Conservation (phyloP, 2,113 vertebrate genomes). For the Notothenia rossii region DNA sequence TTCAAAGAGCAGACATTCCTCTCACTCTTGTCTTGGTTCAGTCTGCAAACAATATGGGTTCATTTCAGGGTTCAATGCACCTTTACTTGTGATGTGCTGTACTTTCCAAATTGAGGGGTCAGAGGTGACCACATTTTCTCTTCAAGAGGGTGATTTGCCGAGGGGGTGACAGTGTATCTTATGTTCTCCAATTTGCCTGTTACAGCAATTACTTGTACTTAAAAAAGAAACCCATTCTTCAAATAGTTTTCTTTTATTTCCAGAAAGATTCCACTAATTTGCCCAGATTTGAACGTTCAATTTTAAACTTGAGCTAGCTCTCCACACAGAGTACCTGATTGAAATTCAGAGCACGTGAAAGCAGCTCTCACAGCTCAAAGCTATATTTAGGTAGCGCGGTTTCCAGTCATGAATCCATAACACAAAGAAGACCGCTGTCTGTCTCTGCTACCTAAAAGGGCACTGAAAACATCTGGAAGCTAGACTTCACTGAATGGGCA, state of each 20-base stretch:
- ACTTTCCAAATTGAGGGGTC: not conserved
- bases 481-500: constrained; percentile 34
- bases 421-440: constrained; percentile 71
- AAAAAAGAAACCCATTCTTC: not conserved
- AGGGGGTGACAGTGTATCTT: constrained; percentile 9
- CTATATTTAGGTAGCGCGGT: constrained; percentile 69
- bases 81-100: constrained; percentile 9
- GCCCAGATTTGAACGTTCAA: constrained; percentile 1
- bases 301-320: constrained; percentile 23
- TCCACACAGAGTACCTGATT: constrained; percentile 50
- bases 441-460: constrained; percentile 66
- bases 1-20: constrained; percentile 32
- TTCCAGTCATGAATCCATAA: constrained; percentile 71
- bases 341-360: constrained; percentile 58
- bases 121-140: not conserved
- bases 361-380: constrained; percentile 44
- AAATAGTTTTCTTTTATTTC: not conserved
- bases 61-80: constrained; percentile 6
- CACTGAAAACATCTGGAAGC: constrained; percentile 59
- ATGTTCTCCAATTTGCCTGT: constrained; percentile 7
- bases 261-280: constrained; percentile 14
- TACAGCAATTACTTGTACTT: constrained; percentile 4
- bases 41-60: constrained; percentile 21
- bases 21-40: constrained; percentile 31
- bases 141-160: constrained; percentile 26